A percentile compares a stretch with the other conserved stretches of the same genome.
These are phyloP conservation scores for Melanotaenia maccullochi DNA, from an alignment of 2,797 vertebrate genomes.

Conservation along the genomic window DNA sequence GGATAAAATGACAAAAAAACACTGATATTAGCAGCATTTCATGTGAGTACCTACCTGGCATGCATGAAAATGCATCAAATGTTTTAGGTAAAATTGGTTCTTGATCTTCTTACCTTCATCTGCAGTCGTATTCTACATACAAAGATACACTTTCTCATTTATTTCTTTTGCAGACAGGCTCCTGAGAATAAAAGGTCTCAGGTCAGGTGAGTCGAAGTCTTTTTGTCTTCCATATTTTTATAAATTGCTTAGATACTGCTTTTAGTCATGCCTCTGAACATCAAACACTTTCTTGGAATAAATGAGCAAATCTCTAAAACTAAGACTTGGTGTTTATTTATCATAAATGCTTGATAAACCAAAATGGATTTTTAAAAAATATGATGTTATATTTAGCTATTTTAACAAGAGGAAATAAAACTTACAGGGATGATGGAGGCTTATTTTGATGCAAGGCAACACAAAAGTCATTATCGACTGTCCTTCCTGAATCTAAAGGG, in stretches of 20 bases:
- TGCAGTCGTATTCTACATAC: neutral
- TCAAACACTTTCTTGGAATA: neutral
- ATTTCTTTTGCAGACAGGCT: neutral
- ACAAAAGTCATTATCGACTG: neutral
- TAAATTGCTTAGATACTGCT: neutral
- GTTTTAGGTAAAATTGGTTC: neutral
- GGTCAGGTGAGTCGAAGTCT: neutral
- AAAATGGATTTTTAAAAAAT: too few species aligned
- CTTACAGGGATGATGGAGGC: neutral
- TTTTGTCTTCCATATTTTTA: neutral
- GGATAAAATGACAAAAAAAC: too few species aligned
- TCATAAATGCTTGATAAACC: too few species aligned
- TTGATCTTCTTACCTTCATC: neutral
- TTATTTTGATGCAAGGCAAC: neutral
- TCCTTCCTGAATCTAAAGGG: neutral
- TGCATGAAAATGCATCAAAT: neutral
- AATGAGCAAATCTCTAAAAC: too few species aligned
- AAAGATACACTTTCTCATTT: neutral
- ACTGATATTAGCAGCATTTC: neutral
- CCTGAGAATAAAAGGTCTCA: neutral
- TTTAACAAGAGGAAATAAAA: neutral
- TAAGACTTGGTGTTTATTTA: too few species aligned
- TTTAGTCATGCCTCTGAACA: neutral
- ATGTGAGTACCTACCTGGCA: neutral
- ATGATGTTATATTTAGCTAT: too few species aligned